Conservation (phyloP, 2,113 vertebrate genomes). For the Turnix velox region DNA sequence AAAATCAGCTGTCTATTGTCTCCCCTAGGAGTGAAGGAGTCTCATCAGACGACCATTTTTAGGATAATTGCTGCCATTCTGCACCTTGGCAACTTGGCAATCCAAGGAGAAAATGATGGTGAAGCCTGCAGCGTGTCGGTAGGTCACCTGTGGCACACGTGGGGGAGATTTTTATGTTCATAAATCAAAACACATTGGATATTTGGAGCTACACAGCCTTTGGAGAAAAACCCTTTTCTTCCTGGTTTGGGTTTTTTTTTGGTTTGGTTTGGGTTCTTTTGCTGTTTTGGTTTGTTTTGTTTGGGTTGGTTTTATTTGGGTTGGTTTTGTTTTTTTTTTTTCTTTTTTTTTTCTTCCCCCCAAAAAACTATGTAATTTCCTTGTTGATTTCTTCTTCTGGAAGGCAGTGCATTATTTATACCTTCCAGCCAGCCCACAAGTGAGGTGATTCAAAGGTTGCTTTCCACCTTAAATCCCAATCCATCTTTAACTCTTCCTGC, state of each 20-base stretch:
- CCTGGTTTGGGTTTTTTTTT: too few species aligned
- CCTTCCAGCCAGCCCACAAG: neutral
- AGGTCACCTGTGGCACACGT: neutral
- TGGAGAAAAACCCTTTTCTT: neutral
- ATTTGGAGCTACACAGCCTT: neutral
- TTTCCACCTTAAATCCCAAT: neutral
- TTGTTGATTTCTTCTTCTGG: neutral
- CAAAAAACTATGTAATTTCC: neutral
- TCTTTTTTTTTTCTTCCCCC: neutral
- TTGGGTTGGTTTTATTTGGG: too few species aligned
- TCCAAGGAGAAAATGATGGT: slow-evolving; percentile 77
- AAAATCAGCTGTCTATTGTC: neutral
- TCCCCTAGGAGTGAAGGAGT: slow-evolving; percentile 84
- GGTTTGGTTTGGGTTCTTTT: too few species aligned
- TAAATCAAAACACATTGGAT: accelerated
- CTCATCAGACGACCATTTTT: slow-evolving; percentile 85
- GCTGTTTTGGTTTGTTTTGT: too few species aligned
- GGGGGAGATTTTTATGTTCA: neutral
- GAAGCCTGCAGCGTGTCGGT: slow-evolving; percentile 84
- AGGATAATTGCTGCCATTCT: slow-evolving; percentile 89
- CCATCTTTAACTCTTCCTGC: neutral
- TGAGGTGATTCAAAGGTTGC: accelerated
- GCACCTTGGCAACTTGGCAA: slow-evolving; percentile 88
- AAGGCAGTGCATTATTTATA: neutral
- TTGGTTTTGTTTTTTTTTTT: too few species aligned